Evolutionary conservation across 2,797 vertebrate genomes (phyloP), one percentile per base, ranked within the genome.

Genomic region (Platalea minor): DNA sequence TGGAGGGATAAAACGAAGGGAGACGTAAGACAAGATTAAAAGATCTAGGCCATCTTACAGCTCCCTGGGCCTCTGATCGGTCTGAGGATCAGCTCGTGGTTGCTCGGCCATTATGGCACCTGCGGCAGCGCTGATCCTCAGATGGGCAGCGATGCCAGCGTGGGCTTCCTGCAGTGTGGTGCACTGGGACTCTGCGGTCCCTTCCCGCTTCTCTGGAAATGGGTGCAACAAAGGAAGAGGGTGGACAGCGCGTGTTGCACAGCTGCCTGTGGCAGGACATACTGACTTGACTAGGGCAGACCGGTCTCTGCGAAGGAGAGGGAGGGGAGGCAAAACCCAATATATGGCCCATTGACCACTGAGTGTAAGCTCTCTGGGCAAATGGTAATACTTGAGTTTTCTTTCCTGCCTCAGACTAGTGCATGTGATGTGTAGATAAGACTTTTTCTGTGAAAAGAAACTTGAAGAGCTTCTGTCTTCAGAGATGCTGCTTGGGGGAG

Each of bases 401-500:
- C 59, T 81, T 91, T 94, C 59, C 72, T 70, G 84, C 78, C 95
- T 94, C 48, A 94, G 92, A 88, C 56, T 89, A 74, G 64, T 33
- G 53, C n/a, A 29, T 96, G 85, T 45, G 89, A 93, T 92, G 41
- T 31, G 31, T 59, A 92, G 94, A 93, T 94, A 96, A 95, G 69
- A 81, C 41, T 21, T n/a, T 78, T 92, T 96, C 89, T 73, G 28
- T 78, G 89, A 85, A 95, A 90, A 84, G 19, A 48, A 82, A 60
- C 74, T 89, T 54, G 8, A 57, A 80, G 77, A 91, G 39, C 41
- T 80, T 61, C 63, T 84, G 70, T 77, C 88, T 93, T 89, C 43
- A 53, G 74, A 87, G 29, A 64, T 46, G 68, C 25, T 78, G 73
- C 43, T 37, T 68, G n/a, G 7, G n/a, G 35, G n/a, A 48, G 43